Evolutionary conservation across 2,113 vertebrate species (phyloP), one percentile per base, ranked within the genome.

Genomic region (Ailurus styani): DNA sequence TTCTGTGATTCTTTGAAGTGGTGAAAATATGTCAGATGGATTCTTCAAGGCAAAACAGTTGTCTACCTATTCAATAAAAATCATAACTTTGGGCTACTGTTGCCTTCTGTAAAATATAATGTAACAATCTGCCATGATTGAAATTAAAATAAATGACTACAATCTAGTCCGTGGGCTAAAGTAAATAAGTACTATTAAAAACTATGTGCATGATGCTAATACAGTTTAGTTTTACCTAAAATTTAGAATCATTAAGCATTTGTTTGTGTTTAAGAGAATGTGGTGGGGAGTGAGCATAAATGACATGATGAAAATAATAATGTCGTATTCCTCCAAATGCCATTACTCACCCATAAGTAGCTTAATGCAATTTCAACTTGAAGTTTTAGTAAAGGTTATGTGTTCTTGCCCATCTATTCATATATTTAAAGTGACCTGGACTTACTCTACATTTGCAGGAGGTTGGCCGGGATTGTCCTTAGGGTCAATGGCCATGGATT

Each of bases 111-210:
- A 75, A 81, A 90, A 14, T 60, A 78, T 78, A 42, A 62, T 14
- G 3, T 57, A 42, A 54, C 5, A 82, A 54, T 70, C 34, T 0
- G 29, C 6, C 5, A 52, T 50, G 17, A 70, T 13, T 81, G 31
- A 93, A 96, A 93, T 94, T 73, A 57, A 95, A 91, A 70, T 92
- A 45, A 96, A 34, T 37, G 18, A 78, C 64, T 23, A 90, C 7
- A 81, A 45, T 64, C 17, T 12, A 88, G 78, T 82, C 12, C 1
- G 37, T 34, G 34, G 40, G 68, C 8, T 77, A 37, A 73, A 62
- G 45, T 45, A 87, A 70, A 93, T 62, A 29, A 79, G 25, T 5
- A 64, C 29, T 83, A 90, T 75, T 79, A 47, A 68, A 84, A 91
- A 60, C 34, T 73, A 21, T 7, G 77, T 45, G 23, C 18, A 55